Conservation (phyloP, 2,113 vertebrate species). For the Turnix velox region DNA sequence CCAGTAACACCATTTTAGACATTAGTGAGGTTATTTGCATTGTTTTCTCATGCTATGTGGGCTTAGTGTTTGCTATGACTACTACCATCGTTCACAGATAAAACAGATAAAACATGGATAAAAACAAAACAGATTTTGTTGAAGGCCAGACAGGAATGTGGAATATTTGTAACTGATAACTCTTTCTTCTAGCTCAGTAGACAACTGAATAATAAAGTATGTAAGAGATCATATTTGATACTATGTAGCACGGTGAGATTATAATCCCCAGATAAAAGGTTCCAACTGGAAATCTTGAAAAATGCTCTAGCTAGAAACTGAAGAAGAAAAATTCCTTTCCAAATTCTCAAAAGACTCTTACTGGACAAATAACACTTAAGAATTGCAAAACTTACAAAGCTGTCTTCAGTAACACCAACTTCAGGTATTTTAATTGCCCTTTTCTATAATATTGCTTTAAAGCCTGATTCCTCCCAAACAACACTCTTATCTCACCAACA, state of each 20-base stretch:
- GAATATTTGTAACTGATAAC: neutral
- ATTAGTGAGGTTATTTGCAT: neutral
- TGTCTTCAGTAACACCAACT: neutral
- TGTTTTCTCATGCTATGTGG: neutral
- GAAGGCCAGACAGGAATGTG: neutral
- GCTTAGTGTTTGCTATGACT: neutral
- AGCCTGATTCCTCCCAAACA: neutral
- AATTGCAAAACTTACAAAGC: neutral
- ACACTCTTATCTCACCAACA: neutral
- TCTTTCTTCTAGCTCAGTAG: neutral
- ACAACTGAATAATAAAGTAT: neutral
- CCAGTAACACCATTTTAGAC: neutral
- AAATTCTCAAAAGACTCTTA: neutral
- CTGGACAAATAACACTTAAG: neutral
- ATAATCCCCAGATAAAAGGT: neutral
- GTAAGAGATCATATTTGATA: rapidly evolving
- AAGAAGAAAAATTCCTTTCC: neutral
- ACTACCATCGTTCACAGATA: neutral
- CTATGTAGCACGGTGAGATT: neutral
- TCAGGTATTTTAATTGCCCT: neutral
- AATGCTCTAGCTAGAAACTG: neutral
- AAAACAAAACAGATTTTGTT: neutral
- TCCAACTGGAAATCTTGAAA: neutral
- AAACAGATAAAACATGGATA: neutral
- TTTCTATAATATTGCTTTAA: neutral